phyloP scores from a whole-genome alignment of 2,888 invertebrate genomes.

The Abrostola triplasia region DNA sequence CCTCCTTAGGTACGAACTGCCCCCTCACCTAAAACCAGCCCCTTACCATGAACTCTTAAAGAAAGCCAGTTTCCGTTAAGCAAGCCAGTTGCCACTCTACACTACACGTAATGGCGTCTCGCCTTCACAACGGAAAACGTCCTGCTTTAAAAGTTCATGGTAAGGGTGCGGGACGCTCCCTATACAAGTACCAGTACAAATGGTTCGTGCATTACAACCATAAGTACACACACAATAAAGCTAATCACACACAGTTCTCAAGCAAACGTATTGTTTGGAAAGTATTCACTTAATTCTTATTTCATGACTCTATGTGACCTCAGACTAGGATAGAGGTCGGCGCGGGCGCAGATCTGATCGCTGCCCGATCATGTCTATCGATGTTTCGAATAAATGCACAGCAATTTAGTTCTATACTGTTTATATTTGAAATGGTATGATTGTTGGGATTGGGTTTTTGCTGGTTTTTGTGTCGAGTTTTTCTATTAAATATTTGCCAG shows the following conservation, averaged over 20 bases:
- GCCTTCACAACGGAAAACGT: too few species aligned
- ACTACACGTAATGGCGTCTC: too few species aligned
- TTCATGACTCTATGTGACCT: slow-evolving; percentile 79
- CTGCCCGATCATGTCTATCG: slow-evolving; percentile 72
- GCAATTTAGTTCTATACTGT: slow-evolving; percentile 54
- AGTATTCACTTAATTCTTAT: slow-evolving; percentile 76
- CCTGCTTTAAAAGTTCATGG: too few species aligned
- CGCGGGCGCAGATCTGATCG: slow-evolving; percentile 70
- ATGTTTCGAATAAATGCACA: slow-evolving; percentile 64
- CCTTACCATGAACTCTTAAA: too few species aligned
- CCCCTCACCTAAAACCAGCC: too few species aligned
- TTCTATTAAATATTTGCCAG: not conserved
- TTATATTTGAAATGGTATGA: slow-evolving; percentile 44
- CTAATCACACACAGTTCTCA: slow-evolving; percentile 48
- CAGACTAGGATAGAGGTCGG: slow-evolving; percentile 70
- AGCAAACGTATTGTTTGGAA: slow-evolving; percentile 68
- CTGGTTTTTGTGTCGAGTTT: not conserved
- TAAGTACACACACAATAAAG: slow-evolving; percentile 16
- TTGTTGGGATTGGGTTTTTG: slow-evolving; percentile 26
- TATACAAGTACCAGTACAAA: slow-evolving; percentile 2
- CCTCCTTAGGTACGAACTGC: too few species aligned
- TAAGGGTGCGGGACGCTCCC: too few species aligned
- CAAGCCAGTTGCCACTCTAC: too few species aligned
- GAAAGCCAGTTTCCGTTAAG: too few species aligned
- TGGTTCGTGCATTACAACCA: not conserved